A percentile compares a stretch with the other conserved stretches of the same genome.
Evolutionary conservation across 2,888 invertebrate species (phyloP).

Genomic region (Lordiphosa fenestrarum): DNA sequence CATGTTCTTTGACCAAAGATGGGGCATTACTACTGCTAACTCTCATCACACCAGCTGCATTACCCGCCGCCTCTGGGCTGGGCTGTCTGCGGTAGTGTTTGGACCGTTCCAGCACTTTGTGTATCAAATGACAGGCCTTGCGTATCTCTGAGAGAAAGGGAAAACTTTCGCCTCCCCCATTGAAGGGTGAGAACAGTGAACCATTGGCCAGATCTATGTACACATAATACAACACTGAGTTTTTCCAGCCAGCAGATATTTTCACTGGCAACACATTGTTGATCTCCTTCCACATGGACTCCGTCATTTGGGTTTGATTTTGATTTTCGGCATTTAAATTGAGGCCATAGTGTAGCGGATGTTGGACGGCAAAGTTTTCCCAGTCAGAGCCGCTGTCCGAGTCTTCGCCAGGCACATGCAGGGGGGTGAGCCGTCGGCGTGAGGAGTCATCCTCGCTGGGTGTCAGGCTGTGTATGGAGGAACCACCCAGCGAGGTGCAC

Average conservation of each 20-base stretch:
- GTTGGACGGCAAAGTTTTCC: slow-evolving; percentile 82
- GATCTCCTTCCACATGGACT: slow-evolving; percentile 87
- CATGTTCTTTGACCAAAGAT: slow-evolving; percentile 91
- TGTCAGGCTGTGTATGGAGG: slow-evolving; percentile 76
- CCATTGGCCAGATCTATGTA: slow-evolving; percentile 73
- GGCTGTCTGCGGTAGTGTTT: slow-evolving; percentile 80
- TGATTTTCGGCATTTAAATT: slow-evolving; percentile 61
- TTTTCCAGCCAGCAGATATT: slow-evolving; percentile 77
- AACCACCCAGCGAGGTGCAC: slow-evolving; percentile 74
- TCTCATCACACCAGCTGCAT: slow-evolving; percentile 1
- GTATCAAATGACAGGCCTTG: slow-evolving; percentile 86
- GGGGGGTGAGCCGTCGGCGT: slow-evolving; percentile 58
- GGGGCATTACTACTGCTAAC: slow-evolving; percentile 81
- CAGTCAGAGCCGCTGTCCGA: slow-evolving; percentile 86
- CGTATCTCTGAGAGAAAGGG: slow-evolving; percentile 87
- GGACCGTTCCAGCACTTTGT: slow-evolving; percentile 83
- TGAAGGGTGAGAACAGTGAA: slow-evolving; percentile 65
- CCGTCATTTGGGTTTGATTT: slow-evolving; percentile 84
- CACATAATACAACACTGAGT: slow-evolving; percentile 71
- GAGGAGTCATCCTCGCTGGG: slow-evolving; percentile 76
- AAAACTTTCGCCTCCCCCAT: slow-evolving; percentile 77
- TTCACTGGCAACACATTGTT: slow-evolving; percentile 78
- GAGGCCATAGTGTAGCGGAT: slow-evolving; percentile 66
- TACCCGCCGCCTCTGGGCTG: slow-evolving; percentile 13
- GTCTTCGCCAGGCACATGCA: slow-evolving; percentile 41